Conservation (phyloP, 2,888 invertebrate species). For the Tribolium freemani region DNA sequence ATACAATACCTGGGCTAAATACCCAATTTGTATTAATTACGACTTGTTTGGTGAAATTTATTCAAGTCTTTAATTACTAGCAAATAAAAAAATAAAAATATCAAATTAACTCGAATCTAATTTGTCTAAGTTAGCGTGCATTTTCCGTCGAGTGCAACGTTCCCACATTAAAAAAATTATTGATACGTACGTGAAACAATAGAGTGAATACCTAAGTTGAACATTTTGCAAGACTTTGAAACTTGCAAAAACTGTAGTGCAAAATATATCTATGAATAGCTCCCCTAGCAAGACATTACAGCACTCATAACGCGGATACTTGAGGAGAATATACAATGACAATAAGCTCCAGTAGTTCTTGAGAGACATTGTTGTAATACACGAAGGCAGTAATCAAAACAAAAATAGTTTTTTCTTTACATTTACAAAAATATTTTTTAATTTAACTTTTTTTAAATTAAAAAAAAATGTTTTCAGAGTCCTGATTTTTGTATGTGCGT, state of each 20-base stretch:
- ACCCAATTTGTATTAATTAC: not conserved
- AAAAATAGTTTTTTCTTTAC: not conserved
- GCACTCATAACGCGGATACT: slow-evolving; percentile 20
- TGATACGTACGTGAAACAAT: not conserved
- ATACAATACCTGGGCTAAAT: not conserved
- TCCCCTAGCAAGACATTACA: slow-evolving; percentile 9
- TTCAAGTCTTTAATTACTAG: not conserved
- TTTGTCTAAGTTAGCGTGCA: no score
- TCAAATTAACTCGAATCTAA: not conserved
- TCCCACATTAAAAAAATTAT: no score
- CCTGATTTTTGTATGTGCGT: no score
- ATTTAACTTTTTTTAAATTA: no score
- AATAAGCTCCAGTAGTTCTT: not conserved
- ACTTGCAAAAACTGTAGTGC: not conserved
- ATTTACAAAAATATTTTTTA: no score
- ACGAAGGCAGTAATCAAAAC: not conserved
- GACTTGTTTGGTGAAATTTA: not conserved
- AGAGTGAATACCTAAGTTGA: no score
- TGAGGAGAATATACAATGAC: slow-evolving; percentile 14
- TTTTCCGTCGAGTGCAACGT: no score
- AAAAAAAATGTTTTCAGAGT: no score
- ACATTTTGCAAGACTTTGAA: no score
- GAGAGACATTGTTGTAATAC: not conserved
- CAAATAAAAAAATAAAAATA: no score
- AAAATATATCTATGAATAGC: not conserved